Base-by-base conservation (phyloP, 2,888 invertebrate genomes). In the Trichacis sp. region DNA sequence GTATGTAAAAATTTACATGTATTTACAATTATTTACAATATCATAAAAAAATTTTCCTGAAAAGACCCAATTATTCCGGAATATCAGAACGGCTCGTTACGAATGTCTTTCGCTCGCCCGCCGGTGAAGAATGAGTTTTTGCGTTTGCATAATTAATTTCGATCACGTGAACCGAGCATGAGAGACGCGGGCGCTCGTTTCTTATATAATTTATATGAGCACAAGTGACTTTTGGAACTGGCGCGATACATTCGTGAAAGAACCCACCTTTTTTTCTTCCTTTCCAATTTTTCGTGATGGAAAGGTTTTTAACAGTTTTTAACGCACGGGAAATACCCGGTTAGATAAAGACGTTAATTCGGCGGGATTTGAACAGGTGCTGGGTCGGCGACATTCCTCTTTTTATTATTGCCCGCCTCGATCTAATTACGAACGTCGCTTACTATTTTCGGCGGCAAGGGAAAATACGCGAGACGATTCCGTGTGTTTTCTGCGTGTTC, bases 71-170 rank as follows among this genome's bases (percentile, higher is more conserved):
- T 33, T 40, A 40, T 40, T 40, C 40, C 40, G 40, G 40, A 40
- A 40, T 40, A 40, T 40, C 8, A 15, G n/a, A 40, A 15, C n/a
- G 33, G 2, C n/a, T 33, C 33, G 9, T 33, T 33, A 33, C 14
- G 40, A 40, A 15, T 15, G 33, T n/a, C 11, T 45, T 19, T 18
- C 18, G 45, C 14, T 18, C n/a, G 42, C 14, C 42, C n/a, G 33
- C 33, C 33, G n/a, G 33, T n/a, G 40, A 40, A 40, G 40, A 15
- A 40, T 40, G 15, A 40, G 15, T 40, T 40, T 40, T 40, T 40
- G 14, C 19, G 45, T 19, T 45, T 45, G 45, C 19, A 45, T 45
- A 45, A 45, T 45, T 45, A 18, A 45, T 45, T 45, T 20, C 20
- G 18, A 19, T 45, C 45, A 19, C 45, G 45, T 45, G 45, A 18